A percentile compares a stretch with the other conserved stretches of the same genome.
phyloP scores from a whole-genome alignment of 2,797 vertebrate species.

The Ctenosaura bakeri region DNA sequence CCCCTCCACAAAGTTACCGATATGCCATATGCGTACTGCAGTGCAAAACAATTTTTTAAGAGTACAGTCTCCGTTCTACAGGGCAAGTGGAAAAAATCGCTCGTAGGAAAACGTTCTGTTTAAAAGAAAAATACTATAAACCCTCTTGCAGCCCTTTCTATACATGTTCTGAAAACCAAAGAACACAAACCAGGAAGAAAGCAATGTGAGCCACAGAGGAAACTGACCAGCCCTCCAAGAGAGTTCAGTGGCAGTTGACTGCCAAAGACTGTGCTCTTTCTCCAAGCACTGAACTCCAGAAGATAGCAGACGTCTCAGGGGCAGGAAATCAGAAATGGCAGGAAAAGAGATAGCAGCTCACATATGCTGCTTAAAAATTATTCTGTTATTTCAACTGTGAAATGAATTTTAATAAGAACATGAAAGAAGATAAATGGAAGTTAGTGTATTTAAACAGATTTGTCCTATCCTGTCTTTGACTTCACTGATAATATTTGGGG shows the following conservation, averaged over 20 bases:
- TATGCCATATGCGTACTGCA: conserved; percentile 77
- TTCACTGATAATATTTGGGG: conserved; percentile 7
- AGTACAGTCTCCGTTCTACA: conserved; percentile 67
- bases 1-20: conserved; percentile 67
- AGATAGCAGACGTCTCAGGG: conserved; percentile 63
- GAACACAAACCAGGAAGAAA: conserved; percentile 55
- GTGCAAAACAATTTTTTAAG: conserved; percentile 67
- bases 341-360: conserved; percentile 61
- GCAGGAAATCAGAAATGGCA: conserved; percentile 66
- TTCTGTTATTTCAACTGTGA: conserved; percentile 62
- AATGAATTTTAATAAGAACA: conserved; percentile 56
- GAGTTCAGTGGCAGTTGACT: conserved; percentile 65
- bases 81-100: conserved; percentile 9
- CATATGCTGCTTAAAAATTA: conserved; percentile 43
- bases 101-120: conserved; percentile 62
- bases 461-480: conserved; percentile 29
- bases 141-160: conserved; percentile 42
- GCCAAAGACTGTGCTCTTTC: conserved; percentile 53
- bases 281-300: conserved; percentile 54
- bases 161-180: conserved; percentile 50
- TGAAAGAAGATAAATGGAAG: conserved; percentile 52
- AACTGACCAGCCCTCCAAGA: conserved; percentile 38
- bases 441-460: conserved; percentile 16
- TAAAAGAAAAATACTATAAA: conserved; percentile 55
- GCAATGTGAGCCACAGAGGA: conserved; percentile 41